A percentile compares a stretch with the other conserved stretches of the same genome.
Conservation (phyloP, 1,140 invertebrate genomes). For the Hyles vespertilio region DNA sequence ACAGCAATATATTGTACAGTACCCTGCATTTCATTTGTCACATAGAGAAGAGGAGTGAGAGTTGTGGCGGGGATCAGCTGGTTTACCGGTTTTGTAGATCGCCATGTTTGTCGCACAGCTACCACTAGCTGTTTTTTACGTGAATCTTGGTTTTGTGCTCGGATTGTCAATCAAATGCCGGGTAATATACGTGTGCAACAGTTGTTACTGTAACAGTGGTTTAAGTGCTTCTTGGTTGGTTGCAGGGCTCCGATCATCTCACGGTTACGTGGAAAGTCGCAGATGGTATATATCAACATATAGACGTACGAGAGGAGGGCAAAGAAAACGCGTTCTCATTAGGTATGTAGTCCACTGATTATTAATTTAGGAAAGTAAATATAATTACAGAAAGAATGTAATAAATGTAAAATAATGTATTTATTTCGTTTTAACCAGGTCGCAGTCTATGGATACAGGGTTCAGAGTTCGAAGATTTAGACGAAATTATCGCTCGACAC, state of each 20-base stretch:
- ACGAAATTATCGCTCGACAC: conserved; percentile 98
- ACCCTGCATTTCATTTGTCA: not conserved
- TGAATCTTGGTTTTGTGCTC: too few relatives aligned
- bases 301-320: conserved; percentile 96
- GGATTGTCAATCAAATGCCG: too few relatives aligned
- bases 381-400: not conserved
- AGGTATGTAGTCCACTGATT: conserved; percentile 77
- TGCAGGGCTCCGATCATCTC: conserved; percentile 92
- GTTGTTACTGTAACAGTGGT: not conserved
- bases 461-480: conserved; percentile 97
- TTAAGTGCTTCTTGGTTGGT: conserved; percentile 4
- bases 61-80: too few relatives aligned
- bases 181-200: too few relatives aligned
- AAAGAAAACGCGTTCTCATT: conserved; percentile 98
- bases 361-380: not conserved
- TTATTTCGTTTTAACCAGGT: conserved; percentile 37
- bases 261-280: conserved; percentile 99
- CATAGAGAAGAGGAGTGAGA: too few relatives aligned
- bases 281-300: conserved; percentile 95
- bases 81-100: too few relatives aligned
- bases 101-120: too few relatives aligned
- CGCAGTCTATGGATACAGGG: conserved; percentile 89
- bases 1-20: not conserved
- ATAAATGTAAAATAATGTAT: too few relatives aligned
- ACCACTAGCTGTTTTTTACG: too few relatives aligned